Percentiles rank a stretch among this genome's conserved stretches.
These are phyloP conservation scores for Colaptes auratus DNA, from an alignment of 2,113 vertebrate genomes.

Conservation along the genomic window DNA sequence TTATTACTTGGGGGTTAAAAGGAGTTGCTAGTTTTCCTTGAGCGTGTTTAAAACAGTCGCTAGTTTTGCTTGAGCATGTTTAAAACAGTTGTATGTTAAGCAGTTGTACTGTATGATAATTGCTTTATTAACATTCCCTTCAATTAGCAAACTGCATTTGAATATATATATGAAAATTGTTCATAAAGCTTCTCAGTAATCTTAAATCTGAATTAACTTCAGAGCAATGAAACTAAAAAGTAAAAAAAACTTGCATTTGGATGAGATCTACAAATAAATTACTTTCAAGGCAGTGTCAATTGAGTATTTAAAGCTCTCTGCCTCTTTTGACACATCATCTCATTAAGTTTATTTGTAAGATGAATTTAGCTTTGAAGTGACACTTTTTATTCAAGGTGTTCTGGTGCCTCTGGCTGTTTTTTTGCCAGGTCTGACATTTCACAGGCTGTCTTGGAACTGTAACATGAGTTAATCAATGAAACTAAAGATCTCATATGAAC, in stretches of 20 bases:
- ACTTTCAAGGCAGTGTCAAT: background rate
- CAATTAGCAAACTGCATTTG: background rate
- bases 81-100: background rate
- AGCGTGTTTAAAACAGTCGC: background rate
- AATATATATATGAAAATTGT: background rate
- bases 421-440: background rate
- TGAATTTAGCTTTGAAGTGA: constrained; percentile 7
- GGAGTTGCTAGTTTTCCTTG: background rate
- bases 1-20: background rate
- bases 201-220: background rate
- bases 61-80: background rate
- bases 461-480: background rate
- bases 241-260: constrained; percentile 4
- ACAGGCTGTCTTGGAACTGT: background rate
- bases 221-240: background rate
- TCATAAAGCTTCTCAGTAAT: background rate
- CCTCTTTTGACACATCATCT: background rate
- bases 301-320: constrained; percentile 27
- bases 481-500: background rate
- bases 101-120: background rate
- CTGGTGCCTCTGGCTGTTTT: background rate
- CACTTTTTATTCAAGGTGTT: background rate
- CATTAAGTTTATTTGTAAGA: constrained; percentile 1
- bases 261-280: constrained; percentile 23
- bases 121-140: background rate